Conservation (phyloP, 2,113 vertebrate species). For the Macquaria australasica region DNA sequence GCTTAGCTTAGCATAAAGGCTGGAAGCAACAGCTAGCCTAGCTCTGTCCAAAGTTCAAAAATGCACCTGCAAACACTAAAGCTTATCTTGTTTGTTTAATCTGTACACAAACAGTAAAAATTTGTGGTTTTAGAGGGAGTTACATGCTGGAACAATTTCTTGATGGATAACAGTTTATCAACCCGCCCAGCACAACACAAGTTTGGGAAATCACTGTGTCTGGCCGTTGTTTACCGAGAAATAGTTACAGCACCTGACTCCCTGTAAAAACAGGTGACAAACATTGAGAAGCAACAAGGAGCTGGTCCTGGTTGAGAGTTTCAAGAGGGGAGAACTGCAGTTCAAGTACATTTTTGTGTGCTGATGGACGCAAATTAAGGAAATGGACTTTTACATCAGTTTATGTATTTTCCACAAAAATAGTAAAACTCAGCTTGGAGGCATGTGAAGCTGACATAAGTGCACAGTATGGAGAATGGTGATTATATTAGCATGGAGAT, state of each 20-base stretch:
- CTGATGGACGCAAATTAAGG: slow-evolving; percentile 66
- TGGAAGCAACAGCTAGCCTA: background rate
- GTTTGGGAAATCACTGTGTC: background rate
- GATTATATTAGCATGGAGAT: slow-evolving; percentile 54
- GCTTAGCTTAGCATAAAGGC: background rate
- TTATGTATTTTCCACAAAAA: slow-evolving; percentile 54
- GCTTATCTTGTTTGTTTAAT: background rate
- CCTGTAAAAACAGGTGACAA: background rate
- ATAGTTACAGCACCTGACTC: background rate
- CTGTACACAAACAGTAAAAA: background rate
- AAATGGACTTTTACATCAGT: slow-evolving; percentile 63
- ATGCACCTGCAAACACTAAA: background rate
- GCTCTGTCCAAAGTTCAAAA: background rate
- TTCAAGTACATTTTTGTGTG: slow-evolving; percentile 28
- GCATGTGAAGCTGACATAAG: slow-evolving; percentile 45
- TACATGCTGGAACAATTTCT: background rate
- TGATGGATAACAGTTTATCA: background rate
- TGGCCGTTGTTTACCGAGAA: background rate
- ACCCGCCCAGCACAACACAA: background rate
- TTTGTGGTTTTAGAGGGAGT: background rate
- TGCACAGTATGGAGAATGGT: slow-evolving; percentile 44
- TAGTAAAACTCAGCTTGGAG: slow-evolving; percentile 37
- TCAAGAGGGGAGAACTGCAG: slow-evolving; percentile 19
- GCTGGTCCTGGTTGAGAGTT: background rate
- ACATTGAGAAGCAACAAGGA: background rate